Conservation (phyloP, 2,888 invertebrate species). For the Serrognathus titanus region DNA sequence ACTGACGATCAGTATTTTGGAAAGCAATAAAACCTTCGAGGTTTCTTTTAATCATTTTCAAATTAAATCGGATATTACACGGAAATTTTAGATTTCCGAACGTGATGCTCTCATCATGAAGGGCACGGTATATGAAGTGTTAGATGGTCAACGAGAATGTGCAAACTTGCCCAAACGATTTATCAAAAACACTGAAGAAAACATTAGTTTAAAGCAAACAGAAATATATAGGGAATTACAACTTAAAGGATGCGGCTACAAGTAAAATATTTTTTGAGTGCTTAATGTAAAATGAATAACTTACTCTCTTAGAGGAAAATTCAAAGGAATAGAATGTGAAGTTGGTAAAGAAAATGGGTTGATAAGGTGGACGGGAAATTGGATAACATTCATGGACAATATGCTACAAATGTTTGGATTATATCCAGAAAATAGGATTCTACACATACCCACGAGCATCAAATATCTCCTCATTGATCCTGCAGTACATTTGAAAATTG, state of each 20-base stretch:
- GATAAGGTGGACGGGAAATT: conserved; percentile 73
- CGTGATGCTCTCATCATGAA: conserved; percentile 64
- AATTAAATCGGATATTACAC: not conserved
- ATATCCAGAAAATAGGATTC: conserved; percentile 61
- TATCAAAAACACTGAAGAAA: too few relatives aligned
- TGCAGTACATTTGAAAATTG: conserved; percentile 17
- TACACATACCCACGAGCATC: conserved; percentile 63
- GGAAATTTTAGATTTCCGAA: conserved; percentile 58
- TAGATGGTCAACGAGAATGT: too few relatives aligned
- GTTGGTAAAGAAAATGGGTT: conserved; percentile 45
- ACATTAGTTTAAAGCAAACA: conserved; percentile 41
- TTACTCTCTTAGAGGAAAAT: conserved; percentile 18
- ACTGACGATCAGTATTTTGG: conserved; percentile 30
- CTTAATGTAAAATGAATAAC: too few relatives aligned
- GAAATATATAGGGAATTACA: conserved; percentile 67
- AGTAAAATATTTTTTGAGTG: not conserved
- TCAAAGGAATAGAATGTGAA: conserved; percentile 27
- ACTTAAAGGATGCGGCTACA: conserved; percentile 61
- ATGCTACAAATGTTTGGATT: conserved; percentile 79
- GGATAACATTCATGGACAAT: conserved; percentile 85
- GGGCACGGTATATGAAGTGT: conserved; percentile 58
- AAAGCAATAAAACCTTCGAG: conserved; percentile 35
- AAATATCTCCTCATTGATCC: conserved; percentile 21
- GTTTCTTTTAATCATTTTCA: conserved; percentile 17
- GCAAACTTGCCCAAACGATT: too few relatives aligned